Evolutionary conservation across 2,113 vertebrate genomes (phyloP).

Genomic region (Stictonetta naevosa): DNA sequence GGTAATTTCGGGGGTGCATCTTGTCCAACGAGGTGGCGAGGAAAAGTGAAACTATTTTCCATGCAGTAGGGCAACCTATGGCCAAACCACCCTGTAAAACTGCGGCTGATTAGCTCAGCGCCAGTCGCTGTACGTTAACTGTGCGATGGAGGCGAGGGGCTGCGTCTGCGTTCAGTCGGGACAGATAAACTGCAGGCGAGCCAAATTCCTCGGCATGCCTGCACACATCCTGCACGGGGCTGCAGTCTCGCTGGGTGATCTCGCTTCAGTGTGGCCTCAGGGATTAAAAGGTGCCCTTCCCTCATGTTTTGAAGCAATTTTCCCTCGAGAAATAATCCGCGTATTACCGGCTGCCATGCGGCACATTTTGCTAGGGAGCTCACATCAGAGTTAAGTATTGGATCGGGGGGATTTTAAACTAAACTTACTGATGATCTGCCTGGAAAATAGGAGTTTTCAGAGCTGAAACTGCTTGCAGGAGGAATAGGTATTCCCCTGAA

Average conservation of each 20-base stretch:
- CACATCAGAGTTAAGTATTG: not conserved
- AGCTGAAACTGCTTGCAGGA: constrained; percentile 11
- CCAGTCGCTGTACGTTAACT: not conserved
- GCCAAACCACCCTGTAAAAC: not conserved
- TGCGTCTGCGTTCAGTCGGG: constrained; percentile 59
- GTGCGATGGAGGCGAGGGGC: not conserved
- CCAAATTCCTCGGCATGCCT: constrained; percentile 51
- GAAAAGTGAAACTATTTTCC: not conserved
- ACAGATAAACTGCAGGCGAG: constrained; percentile 33
- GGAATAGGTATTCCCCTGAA: constrained; percentile 12
- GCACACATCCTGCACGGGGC: not conserved
- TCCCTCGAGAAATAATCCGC: not conserved
- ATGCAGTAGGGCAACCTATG: not conserved
- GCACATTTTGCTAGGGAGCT: not conserved
- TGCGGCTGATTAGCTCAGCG: constrained; percentile 4
- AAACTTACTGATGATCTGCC: not conserved
- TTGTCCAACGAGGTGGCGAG: not conserved
- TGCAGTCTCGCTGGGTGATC: constrained; percentile 10
- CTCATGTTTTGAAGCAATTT: constrained; percentile 5
- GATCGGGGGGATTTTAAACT: not conserved
- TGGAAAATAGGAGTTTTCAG: constrained; percentile 10
- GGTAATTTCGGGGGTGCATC: not conserved
- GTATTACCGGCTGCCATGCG: not conserved
- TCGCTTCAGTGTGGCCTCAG: constrained; percentile 11
- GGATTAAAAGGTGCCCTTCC: constrained; percentile 24